Evolutionary conservation across 1,140 invertebrate species (phyloP).

Genomic region (Drosophila murphyi): DNA sequence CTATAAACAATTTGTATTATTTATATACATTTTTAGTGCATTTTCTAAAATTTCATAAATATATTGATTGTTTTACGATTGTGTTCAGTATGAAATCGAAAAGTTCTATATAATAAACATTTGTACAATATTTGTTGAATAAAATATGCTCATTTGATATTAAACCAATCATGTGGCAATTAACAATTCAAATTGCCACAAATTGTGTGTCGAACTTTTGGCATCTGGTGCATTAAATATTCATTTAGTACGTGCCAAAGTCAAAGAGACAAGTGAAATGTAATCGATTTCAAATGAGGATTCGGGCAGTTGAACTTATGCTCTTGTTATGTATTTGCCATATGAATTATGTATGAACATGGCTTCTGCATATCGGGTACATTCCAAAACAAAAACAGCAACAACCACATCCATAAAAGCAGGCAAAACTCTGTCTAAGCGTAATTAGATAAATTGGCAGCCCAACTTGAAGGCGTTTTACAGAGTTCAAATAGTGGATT

Average conservation of each 20-base stretch:
- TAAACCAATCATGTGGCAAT: slow-evolving; percentile 34
- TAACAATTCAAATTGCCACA: slow-evolving; percentile 56
- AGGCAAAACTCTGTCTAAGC: slow-evolving; percentile 11
- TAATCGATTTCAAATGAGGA: slow-evolving; percentile 49
- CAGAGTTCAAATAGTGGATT: background rate
- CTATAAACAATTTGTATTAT: too few species aligned
- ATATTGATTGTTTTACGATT: background rate
- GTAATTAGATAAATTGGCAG: slow-evolving; percentile 46
- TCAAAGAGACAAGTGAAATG: slow-evolving; percentile 39
- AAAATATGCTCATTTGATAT: slow-evolving; percentile 53
- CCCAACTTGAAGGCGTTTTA: background rate
- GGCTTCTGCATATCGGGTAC: slow-evolving; percentile 29
- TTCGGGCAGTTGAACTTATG: slow-evolving; percentile 38
- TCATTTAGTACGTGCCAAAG: slow-evolving; percentile 61
- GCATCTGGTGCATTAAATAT: slow-evolving; percentile 58
- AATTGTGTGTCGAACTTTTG: slow-evolving; percentile 52
- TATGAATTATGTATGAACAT: slow-evolving; percentile 53
- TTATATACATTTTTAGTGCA: background rate
- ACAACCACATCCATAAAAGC: background rate
- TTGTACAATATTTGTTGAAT: slow-evolving; percentile 4
- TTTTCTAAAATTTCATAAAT: too few species aligned
- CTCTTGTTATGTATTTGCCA: slow-evolving; percentile 29
- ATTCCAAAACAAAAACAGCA: slow-evolving; percentile 10
- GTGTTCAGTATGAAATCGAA: background rate
- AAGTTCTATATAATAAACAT: too few species aligned